Base-by-base conservation (phyloP, 2,888 invertebrate genomes). In the Leptopterna dolabrata region DNA sequence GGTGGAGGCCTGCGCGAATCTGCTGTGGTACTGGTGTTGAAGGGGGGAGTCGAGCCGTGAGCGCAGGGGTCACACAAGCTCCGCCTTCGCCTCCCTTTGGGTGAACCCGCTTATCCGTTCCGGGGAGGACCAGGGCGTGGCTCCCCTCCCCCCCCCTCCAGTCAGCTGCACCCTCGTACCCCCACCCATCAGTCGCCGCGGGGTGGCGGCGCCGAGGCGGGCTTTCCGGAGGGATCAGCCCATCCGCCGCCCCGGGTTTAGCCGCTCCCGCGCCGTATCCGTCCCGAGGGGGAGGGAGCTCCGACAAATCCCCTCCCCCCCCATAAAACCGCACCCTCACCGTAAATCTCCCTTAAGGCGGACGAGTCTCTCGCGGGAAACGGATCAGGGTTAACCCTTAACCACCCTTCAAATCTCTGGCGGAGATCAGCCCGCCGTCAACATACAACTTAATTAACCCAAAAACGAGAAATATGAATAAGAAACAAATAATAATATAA, bases 311-410 rank as follows among this genome's bases (percentile, higher is more conserved):
- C 71, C n/a, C 24, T 27, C 78, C 45, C 45, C 27, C 43, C 7
- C n/a, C 13, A 45, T 45, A 45, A 78, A 19, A 45, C 78, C 78
- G 43, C 78, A n/a, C 16, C 24, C 24, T 4, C 71, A n/a, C 41
- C 45, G 27, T 43, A 43, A 45, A 45, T 78, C 78, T 78, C 78
- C 27, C 30, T n/a, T 16, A 55, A 36, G 73, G 73, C 41, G 73
- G 14, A 41, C 73, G 30, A 30, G 73, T 41, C 73, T 30, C 73
- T 29, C 73, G 16, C 11, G 30, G 41, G 16, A 41, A n/a, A 27
- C 78, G 47, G 78, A 78, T 73, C 73, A 73, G 73, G 73, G 73
- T 73, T 73, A 73, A 73, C 73, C 73, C 73, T 73, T 36, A 73
- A 73, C 73, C 73, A 73, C 73, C 73, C 73, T 73, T 73, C 36